phyloP scores from a whole-genome alignment of 2,888 invertebrate genomes.

The Oithona nana region DNA sequence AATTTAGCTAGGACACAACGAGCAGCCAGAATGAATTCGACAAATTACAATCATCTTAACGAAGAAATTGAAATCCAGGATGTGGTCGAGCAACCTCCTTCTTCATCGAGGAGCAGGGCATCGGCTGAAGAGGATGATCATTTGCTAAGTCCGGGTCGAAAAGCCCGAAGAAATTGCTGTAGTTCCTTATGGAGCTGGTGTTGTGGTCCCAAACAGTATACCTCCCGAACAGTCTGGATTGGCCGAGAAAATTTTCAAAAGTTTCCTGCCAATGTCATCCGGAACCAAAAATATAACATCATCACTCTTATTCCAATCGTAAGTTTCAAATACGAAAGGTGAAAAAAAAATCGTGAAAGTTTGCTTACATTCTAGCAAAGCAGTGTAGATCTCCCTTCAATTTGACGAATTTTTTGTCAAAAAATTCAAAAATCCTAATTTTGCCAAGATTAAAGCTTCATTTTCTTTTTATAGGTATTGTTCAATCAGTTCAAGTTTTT shows the following conservation, averaged over 20 bases:
- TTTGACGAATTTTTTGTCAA: too few species aligned
- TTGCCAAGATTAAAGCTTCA: too few species aligned
- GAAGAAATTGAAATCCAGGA: neutral
- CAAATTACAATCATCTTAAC: neutral
- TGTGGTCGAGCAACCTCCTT: neutral
- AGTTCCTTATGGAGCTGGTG: neutral
- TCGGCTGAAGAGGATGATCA: neutral
- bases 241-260: conserved; percentile 44
- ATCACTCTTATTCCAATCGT: conserved; percentile 39
- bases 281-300: conserved; percentile 85
- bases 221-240: conserved; percentile 28
- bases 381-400: too few species aligned
- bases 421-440: too few species aligned
- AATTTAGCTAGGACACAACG: neutral
- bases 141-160: neutral
- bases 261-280: conserved; percentile 83
- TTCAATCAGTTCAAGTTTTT: conserved; percentile 99
- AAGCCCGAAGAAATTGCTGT: neutral
- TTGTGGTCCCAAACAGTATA: conserved; percentile 23
- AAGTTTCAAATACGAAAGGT: too few species aligned
- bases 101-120: neutral
- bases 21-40: neutral
- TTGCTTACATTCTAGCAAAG: too few species aligned
- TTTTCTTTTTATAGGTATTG: conserved; percentile 44
- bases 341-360: too few species aligned